A percentile compares a stretch with the other conserved stretches of the same genome.
These are phyloP conservation scores for Potamilus streckersoni DNA, from an alignment of 1,140 invertebrate species.

Conservation along the genomic window DNA sequence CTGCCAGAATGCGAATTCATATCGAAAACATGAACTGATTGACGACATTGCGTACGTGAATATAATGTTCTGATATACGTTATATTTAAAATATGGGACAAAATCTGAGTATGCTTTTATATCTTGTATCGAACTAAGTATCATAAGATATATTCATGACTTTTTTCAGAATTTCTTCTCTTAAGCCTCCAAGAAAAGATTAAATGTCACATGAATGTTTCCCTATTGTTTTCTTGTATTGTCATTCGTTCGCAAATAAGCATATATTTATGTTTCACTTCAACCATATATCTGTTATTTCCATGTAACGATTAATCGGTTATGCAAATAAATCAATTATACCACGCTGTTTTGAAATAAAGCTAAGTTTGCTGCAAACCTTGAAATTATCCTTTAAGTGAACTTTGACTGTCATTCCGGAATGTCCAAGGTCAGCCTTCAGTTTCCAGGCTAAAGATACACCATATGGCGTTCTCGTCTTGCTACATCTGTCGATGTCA, in stretches of 20 bases:
- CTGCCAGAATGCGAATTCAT: too few relatives aligned
- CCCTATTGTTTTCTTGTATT: background rate
- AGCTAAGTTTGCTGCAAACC: constrained; percentile 28
- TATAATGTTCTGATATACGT: too few relatives aligned
- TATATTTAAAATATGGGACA: too few relatives aligned
- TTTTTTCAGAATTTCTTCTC: too few relatives aligned
- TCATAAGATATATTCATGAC: too few relatives aligned
- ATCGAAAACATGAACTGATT: too few relatives aligned
- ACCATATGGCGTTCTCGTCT: constrained; percentile 56
- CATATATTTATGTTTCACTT: background rate
- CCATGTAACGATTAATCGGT: background rate
- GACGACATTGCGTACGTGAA: too few relatives aligned
- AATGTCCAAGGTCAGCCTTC: constrained; percentile 8
- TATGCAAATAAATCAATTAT: background rate
- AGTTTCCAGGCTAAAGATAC: constrained; percentile 52
- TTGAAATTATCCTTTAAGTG: constrained; percentile 60
- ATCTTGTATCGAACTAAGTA: too few relatives aligned
- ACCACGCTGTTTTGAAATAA: background rate
- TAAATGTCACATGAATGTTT: too few relatives aligned
- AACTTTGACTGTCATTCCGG: constrained; percentile 51
- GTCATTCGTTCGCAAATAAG: background rate
- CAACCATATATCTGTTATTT: background rate
- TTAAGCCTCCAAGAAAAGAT: too few relatives aligned
- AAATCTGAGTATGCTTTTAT: too few relatives aligned
- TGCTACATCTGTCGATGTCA: constrained; percentile 33